Base-by-base conservation (phyloP, 2,888 invertebrate species). In the Agonum fuliginosum region DNA sequence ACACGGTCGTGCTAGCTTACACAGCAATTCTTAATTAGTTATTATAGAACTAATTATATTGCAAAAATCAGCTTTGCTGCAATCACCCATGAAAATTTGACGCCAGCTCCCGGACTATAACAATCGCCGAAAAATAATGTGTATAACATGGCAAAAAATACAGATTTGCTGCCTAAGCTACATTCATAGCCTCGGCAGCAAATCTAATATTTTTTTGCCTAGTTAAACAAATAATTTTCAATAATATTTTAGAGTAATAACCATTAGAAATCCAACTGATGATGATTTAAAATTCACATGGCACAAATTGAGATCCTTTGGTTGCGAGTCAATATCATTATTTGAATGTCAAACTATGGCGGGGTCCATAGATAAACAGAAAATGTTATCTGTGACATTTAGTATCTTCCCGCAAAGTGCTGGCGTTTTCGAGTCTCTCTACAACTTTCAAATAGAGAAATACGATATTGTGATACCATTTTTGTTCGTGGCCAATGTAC, bases 361-460 rank as follows among this genome's bases (percentile, higher is more conserved):
- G 79, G 93, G 92, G n/a, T 86, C 85, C 14, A 89, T 92, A 0
- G 88, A 89, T 81, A 89, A 89, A 77, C 92, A 92, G 20, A 90
- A 90, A 80, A 89, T 89, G 41, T 86, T 87, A 2, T 88, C 90
- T 82, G 88, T 92, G n/a, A 87, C 86, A 1, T 93, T 94, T 84
- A 91, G 90, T 46, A 93, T 93, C 83, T 86, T 89, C 10, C 91
- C 94, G 0, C 89, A 89, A 48, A 86, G 88, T 34, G 86, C 90
- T n/a, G 93, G 93, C 83, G 86, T 88, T 1, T 91, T 90, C 79
- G 93, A 93, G 85, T 91, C 91, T 0, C 90, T 91, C 82, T 93
- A 93, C 91, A 89, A 87, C 80, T 92, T 93, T 81, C 82, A 85
- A 14, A 91, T 93, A 81, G 89, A 90, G 1, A 86, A 88, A 71